Base-by-base conservation (phyloP, 2,113 vertebrate species). In the Pelodiscus sinensis region DNA sequence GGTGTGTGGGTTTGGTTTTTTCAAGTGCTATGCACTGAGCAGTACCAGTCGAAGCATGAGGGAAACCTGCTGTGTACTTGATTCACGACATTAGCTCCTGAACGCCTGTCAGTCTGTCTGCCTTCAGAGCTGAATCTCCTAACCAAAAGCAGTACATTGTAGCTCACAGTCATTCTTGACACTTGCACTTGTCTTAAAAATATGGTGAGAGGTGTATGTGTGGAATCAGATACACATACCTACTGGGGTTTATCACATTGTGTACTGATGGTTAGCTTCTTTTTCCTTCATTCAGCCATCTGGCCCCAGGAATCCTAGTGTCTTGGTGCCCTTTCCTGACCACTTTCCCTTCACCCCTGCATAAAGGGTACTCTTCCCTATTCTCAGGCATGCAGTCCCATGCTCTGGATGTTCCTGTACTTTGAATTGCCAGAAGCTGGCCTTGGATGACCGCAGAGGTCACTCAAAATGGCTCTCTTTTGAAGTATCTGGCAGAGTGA, bases 211-310 rank as follows among this genome's bases (percentile, higher is more conserved):
- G n/a, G 24, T 58, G 55, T 50, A 19, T 0, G 1, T 4, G 14
- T n/a, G 24, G 82, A 8, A 31, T 29, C 54, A 14, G 10, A 38
- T 38, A 13, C 55, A 7, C 83, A 55, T 54, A 31, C 22, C 38
- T 11, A 25, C 35, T 81, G 14, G 52, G 58, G 5, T 35, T 90
- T 44, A 15, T 90, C 31, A 2, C 51, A 35, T 77, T 4, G 3
- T 62, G 0, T 0, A 56, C 8, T n/a, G 9, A 7, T 90, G 5
- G 29, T 55, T 5, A 2, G 3, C 80, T 85, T 2, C 0, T 0
- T 80, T 96, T 93, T 78, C 15, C 21, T 89, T 77, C 29, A 2
- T 13, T 55, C 52, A 94, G 57, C 77, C 24, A 60, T 85, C 73
- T 87, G 50, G 15, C 50, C 80, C 58, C 31, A 44, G 75, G 71